These are phyloP conservation scores for Auanema freiburgensis DNA, from an alignment of 2,888 invertebrate genomes.

Conservation along the genomic window DNA sequence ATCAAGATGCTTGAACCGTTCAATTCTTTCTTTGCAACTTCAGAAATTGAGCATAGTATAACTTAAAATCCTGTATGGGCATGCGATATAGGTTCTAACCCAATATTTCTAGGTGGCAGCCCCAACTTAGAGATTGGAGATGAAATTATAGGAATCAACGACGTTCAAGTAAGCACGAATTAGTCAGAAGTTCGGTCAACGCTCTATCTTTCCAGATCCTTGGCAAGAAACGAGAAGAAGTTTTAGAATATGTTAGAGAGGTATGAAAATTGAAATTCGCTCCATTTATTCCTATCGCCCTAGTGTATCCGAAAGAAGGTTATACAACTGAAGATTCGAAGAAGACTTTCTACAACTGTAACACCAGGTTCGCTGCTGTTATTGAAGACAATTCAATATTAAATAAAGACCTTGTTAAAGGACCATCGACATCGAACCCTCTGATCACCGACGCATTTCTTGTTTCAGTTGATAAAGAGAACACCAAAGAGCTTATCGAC, in stretches of 20 bases:
- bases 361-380: background rate
- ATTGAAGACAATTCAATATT: background rate
- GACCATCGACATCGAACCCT: background rate
- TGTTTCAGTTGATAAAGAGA: constrained; percentile 46
- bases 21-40: too few species aligned
- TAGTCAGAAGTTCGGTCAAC: background rate
- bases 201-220: constrained; percentile 67
- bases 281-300: background rate
- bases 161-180: constrained; percentile 74
- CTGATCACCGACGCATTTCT: constrained; percentile 45
- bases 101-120: background rate
- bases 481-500: constrained; percentile 39
- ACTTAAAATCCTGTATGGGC: too few species aligned
- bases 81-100: too few species aligned
- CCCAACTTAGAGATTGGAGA: constrained; percentile 82
- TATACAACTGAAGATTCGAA: constrained; percentile 86
- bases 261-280: constrained; percentile 69
- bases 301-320: constrained; percentile 94
- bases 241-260: constrained; percentile 91
- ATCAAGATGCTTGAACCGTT: background rate
- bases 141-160: constrained; percentile 96
- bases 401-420: too few species aligned
- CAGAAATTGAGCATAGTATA: too few species aligned
- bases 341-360: constrained; percentile 69
- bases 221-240: constrained; percentile 86